Conservation (phyloP, 2,113 vertebrate genomes). For the Oryctolagus cuniculus region DNA sequence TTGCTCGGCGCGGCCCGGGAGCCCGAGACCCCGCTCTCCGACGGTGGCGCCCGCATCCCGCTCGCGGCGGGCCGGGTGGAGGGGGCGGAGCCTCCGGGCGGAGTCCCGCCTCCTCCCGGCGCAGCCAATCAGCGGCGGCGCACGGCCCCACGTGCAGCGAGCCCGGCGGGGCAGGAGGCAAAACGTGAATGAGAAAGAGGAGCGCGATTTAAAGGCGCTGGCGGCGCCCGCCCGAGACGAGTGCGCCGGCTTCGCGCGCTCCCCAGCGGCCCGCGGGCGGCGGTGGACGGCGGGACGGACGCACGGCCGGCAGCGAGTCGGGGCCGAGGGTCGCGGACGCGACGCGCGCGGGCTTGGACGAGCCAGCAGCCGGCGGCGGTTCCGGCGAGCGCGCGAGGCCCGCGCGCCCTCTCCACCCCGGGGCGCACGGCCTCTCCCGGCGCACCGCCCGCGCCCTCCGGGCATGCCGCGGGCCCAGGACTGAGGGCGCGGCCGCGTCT, state of each 20-base stretch:
- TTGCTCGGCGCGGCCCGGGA: background rate
- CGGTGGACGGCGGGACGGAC: constrained; percentile 1
- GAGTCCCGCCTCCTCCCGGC: background rate
- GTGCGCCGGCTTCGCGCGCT: constrained; percentile 72
- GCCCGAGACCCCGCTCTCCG: background rate
- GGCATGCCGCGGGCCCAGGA: constrained; percentile 64
- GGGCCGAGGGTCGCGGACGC: background rate
- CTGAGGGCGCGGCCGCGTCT: constrained; percentile 52
- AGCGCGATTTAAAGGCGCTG: constrained; percentile 94
- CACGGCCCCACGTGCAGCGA: constrained; percentile 82
- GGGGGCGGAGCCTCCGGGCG: background rate
- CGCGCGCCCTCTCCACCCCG: constrained; percentile 29
- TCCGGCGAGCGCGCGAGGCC: background rate
- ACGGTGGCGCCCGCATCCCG: constrained; percentile 9
- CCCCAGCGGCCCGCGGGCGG: constrained; percentile 58
- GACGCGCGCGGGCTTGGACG: constrained; percentile 28
- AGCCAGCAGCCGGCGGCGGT: background rate
- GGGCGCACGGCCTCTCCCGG: constrained; percentile 59
- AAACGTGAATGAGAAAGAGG: constrained; percentile 92
- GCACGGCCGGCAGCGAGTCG: background rate
- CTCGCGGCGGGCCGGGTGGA: accelerated
- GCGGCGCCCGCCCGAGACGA: constrained; percentile 79
- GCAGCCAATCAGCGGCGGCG: constrained; percentile 79
- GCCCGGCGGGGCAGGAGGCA: constrained; percentile 81
- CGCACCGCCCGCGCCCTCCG: background rate